Evolutionary conservation across 2,113 vertebrate species (phyloP).

Genomic region (Brienomyrus brachyistius): DNA sequence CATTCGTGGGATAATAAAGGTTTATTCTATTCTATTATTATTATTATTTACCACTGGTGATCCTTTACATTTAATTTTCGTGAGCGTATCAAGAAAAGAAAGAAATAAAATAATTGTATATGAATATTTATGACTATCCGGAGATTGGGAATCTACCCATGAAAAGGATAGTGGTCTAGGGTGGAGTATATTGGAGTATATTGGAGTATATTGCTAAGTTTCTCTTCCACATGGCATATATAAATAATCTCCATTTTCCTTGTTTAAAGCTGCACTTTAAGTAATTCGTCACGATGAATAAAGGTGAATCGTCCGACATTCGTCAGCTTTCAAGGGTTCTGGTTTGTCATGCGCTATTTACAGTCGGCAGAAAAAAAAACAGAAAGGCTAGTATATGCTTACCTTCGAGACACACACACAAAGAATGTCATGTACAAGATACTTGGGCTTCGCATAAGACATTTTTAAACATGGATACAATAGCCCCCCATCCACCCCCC

Average conservation of each 20-base stretch:
- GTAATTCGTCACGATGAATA: slow-evolving; percentile 14
- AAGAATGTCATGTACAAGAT: background rate
- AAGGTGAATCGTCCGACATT: background rate
- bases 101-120: background rate
- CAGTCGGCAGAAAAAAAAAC: background rate
- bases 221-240: background rate
- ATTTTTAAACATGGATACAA: background rate
- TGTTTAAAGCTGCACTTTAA: slow-evolving; percentile 9
- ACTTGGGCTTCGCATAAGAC: background rate
- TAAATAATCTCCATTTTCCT: slow-evolving; percentile 15
- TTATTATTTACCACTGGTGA: background rate
- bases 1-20: too few species aligned
- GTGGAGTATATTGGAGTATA: too few species aligned
- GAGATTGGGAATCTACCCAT: background rate
- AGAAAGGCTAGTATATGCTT: background rate
- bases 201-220: background rate
- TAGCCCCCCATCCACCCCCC: too few species aligned
- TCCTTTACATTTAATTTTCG: background rate
- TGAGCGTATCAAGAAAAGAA: background rate
- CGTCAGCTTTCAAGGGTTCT: slow-evolving; percentile 4
- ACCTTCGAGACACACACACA: background rate
- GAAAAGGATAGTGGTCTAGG: background rate
- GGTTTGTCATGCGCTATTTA: background rate
- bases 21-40: too few species aligned
- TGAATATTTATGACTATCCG: background rate